Evolutionary conservation across 1,140 invertebrate genomes (phyloP).

Genomic region (Drosophila sulfurigaster): DNA sequence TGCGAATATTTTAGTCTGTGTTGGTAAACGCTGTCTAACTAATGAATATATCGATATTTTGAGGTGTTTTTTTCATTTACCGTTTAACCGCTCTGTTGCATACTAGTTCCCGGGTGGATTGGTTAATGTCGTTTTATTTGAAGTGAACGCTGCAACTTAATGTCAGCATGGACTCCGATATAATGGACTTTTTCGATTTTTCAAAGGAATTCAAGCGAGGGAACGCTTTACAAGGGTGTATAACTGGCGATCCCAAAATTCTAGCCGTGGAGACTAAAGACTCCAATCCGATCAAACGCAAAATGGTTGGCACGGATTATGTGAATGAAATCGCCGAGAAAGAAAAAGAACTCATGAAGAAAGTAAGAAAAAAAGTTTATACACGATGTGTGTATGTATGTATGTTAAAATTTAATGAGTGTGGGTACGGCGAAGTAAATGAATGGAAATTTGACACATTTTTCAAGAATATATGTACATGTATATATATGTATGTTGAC

Average conservation of each 20-base stretch:
- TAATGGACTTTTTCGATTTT: constrained; percentile 80
- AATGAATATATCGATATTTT: constrained; percentile 3
- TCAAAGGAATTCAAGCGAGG: constrained; percentile 68
- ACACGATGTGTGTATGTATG: background rate
- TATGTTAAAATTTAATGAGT: background rate
- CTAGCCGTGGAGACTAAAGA: constrained; percentile 18
- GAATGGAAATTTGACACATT: constrained; percentile 17
- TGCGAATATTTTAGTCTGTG: too few species aligned
- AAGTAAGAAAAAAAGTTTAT: constrained; percentile 45
- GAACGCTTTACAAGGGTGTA: constrained; percentile 22
- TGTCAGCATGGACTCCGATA: constrained; percentile 62
- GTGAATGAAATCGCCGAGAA: constrained; percentile 41
- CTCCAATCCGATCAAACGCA: constrained; percentile 56
- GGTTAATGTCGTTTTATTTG: background rate
- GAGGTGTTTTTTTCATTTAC: constrained; percentile 34
- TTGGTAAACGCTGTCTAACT: background rate
- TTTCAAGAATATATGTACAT: constrained; percentile 13
- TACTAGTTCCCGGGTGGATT: background rate
- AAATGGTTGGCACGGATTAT: constrained; percentile 67
- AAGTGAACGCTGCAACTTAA: background rate
- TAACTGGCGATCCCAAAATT: constrained; percentile 25
- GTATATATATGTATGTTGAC: background rate
- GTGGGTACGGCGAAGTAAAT: background rate
- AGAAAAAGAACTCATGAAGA: constrained; percentile 55
- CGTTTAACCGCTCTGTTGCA: constrained; percentile 40